A percentile compares a stretch with the other conserved stretches of the same genome.
Conservation (phyloP, 1,140 invertebrate species). For the Procambarus virginalis region DNA sequence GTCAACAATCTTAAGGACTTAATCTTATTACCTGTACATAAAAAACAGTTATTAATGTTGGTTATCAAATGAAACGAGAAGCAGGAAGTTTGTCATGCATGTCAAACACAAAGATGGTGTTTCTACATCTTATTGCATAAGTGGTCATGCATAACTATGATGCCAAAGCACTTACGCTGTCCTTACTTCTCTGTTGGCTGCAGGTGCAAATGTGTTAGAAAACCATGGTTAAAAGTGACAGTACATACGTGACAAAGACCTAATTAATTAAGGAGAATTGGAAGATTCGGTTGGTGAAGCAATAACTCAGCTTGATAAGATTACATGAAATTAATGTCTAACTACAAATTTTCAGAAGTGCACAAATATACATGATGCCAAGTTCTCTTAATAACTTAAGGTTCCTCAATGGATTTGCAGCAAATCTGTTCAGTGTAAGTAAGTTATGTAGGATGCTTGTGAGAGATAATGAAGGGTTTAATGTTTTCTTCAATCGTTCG, state of each 20-base stretch:
- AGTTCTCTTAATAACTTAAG: neutral
- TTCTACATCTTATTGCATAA: slow-evolving; percentile 21
- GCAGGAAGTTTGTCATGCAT: slow-evolving; percentile 37
- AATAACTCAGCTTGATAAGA: neutral
- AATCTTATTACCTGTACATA: neutral
- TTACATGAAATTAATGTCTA: neutral
- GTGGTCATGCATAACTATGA: slow-evolving; percentile 52
- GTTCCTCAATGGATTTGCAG: neutral
- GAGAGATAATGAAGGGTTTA: neutral
- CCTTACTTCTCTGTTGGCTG: slow-evolving; percentile 64
- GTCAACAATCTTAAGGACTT: no score
- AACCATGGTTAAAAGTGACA: slow-evolving; percentile 51
- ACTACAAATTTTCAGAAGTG: neutral
- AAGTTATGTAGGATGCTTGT: neutral
- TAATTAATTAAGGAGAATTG: slow-evolving; percentile 16
- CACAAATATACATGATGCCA: neutral
- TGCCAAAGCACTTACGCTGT: slow-evolving; percentile 64
- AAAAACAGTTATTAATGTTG: neutral
- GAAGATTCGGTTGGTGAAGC: slow-evolving; percentile 1
- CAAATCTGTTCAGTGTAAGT: neutral
- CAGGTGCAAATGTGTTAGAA: slow-evolving; percentile 63
- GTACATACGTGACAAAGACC: slow-evolving; percentile 27
- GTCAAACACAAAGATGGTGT: slow-evolving; percentile 50
- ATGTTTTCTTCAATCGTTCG: neutral
- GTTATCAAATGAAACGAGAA: neutral